Evolutionary conservation across 1,140 invertebrate genomes (phyloP).

Genomic region (Thaumetopoea pityocampa): DNA sequence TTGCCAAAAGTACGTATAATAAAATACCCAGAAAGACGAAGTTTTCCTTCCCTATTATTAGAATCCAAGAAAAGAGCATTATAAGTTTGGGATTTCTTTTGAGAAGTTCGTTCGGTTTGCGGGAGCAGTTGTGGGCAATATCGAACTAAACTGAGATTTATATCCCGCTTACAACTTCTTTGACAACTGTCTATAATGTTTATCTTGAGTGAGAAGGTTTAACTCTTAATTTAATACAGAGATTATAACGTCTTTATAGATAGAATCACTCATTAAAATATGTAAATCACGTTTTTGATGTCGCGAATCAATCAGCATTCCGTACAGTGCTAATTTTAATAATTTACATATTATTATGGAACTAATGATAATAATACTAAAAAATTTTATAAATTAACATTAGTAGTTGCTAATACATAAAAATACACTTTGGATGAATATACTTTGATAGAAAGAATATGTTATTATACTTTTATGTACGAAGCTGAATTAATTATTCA

Average conservation of each 20-base stretch:
- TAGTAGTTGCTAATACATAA: too few species aligned
- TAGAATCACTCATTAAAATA: background rate
- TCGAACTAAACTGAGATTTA: constrained; percentile 58
- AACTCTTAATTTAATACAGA: constrained; percentile 22
- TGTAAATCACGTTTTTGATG: constrained; percentile 8
- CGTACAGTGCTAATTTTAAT: too few species aligned
- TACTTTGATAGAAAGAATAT: too few species aligned
- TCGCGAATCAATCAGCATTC: too few species aligned
- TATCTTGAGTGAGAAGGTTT: constrained; percentile 40
- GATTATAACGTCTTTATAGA: constrained; percentile 11
- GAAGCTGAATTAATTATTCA: too few species aligned
- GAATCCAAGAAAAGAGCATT: constrained; percentile 52
- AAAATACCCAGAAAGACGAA: constrained; percentile 29
- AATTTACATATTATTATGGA: too few species aligned
- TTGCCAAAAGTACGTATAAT: constrained; percentile 28
- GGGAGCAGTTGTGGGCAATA: constrained; percentile 42
- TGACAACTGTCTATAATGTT: constrained; percentile 47
- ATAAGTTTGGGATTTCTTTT: constrained; percentile 58
- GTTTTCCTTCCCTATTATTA: constrained; percentile 44
- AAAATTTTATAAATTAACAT: too few species aligned
- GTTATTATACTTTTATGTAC: too few species aligned
- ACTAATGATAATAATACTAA: too few species aligned
- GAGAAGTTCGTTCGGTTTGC: constrained; percentile 42
- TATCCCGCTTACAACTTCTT: constrained; percentile 51
- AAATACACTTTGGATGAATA: too few species aligned